phyloP scores from a whole-genome alignment of 2,113 vertebrate genomes.

The Salvator merianae region DNA sequence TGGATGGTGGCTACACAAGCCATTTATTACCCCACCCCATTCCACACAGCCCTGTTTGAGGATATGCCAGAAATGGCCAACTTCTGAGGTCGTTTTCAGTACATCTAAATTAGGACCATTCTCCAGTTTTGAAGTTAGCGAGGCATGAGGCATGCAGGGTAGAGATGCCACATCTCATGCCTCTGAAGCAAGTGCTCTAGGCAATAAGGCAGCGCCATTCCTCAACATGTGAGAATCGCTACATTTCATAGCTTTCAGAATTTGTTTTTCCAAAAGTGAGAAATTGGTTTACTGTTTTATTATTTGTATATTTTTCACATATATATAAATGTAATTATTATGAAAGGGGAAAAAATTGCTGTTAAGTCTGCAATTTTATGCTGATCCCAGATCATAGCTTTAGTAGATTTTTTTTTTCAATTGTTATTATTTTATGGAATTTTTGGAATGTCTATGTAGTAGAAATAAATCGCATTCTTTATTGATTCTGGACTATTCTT shows the following conservation, averaged over 20 bases:
- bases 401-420: slow-evolving; percentile 52
- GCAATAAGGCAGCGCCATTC: too few relatives aligned
- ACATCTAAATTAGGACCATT: too few relatives aligned
- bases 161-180: too few relatives aligned
- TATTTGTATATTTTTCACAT: slow-evolving; percentile 29
- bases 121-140: too few relatives aligned
- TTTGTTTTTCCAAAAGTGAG: neutral
- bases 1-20: too few relatives aligned
- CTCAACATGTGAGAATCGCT: neutral
- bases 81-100: too few relatives aligned
- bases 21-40: too few relatives aligned
- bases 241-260: neutral
- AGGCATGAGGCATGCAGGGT: too few relatives aligned
- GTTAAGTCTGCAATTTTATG: slow-evolving; percentile 44
- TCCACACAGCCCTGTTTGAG: too few relatives aligned
- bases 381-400: slow-evolving; percentile 55
- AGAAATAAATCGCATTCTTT: slow-evolving; percentile 67
- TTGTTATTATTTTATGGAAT: slow-evolving; percentile 51
- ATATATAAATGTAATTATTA: slow-evolving; percentile 41
- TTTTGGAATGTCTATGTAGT: slow-evolving; percentile 63
- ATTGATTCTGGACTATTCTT: slow-evolving; percentile 58
- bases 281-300: slow-evolving; percentile 33
- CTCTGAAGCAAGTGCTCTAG: too few relatives aligned
- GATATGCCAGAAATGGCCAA: too few relatives aligned
- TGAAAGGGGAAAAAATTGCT: too few relatives aligned